phyloP scores from a whole-genome alignment of 2,113 vertebrate species.

The Pseudonaja textilis region DNA sequence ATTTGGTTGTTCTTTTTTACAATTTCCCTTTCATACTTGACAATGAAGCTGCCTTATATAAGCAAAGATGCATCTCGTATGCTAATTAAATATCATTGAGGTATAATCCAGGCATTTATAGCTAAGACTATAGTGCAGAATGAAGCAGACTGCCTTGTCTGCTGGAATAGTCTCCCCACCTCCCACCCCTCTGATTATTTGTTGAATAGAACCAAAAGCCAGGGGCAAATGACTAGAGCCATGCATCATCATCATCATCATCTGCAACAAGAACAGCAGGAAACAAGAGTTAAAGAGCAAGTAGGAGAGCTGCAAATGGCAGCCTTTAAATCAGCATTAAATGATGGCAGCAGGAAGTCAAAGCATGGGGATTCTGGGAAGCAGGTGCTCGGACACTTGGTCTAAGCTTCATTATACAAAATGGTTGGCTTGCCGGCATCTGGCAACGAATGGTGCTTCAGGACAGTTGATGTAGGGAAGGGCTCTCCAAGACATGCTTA shows the following conservation, averaged over 20 bases:
- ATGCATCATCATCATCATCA: constrained; percentile 57
- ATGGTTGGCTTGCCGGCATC: neutral
- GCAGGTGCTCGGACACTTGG: neutral
- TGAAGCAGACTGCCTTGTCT: constrained; percentile 40
- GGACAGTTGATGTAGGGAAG: neutral
- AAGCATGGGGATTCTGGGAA: neutral
- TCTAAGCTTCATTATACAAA: neutral
- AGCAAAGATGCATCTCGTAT: constrained; percentile 55
- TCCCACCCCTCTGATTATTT: constrained; percentile 35
- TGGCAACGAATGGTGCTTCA: neutral
- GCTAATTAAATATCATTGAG: constrained; percentile 45
- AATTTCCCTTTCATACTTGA: constrained; percentile 29
- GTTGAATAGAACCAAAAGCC: constrained; percentile 52
- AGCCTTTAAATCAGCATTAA: constrained; percentile 26
- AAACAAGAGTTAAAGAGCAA: constrained; percentile 49
- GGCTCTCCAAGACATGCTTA: neutral
- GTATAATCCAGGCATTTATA: constrained; percentile 53
- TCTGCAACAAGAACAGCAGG: constrained; percentile 40
- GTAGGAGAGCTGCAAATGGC: constrained; percentile 1
- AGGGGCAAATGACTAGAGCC: constrained; percentile 54
- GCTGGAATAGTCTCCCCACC: constrained; percentile 37
- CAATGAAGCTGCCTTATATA: constrained; percentile 8
- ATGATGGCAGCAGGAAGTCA: neutral
- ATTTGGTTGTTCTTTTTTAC: neutral
- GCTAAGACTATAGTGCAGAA: constrained; percentile 52